These are phyloP conservation scores for Ochotona curzoniae DNA, from an alignment of 2,113 vertebrate genomes.

Conservation along the genomic window DNA sequence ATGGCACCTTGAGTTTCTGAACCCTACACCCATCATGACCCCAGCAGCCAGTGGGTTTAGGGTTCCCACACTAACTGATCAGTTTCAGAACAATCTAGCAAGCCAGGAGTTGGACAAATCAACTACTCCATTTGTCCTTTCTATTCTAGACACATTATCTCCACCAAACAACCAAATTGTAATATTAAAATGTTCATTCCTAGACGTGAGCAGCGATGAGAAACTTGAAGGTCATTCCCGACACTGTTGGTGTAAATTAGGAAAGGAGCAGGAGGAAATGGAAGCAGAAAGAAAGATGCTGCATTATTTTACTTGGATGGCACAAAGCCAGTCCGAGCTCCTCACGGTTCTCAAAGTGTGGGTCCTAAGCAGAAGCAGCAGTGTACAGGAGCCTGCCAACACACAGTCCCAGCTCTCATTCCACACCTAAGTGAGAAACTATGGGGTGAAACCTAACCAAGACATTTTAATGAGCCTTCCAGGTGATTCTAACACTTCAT, in stretches of 20 bases:
- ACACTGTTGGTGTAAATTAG: not conserved
- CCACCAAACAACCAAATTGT: not conserved
- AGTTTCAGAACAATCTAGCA: not conserved
- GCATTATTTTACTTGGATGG: not conserved
- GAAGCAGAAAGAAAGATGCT: not conserved
- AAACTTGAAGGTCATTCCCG: not conserved
- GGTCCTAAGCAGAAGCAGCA: not conserved
- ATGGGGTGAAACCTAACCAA: not conserved
- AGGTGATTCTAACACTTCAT: not conserved
- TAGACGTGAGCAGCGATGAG: not conserved
- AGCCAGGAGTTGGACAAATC: not conserved
- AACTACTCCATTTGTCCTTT: not conserved
- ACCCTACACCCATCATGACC: not conserved
- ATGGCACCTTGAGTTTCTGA: not conserved
- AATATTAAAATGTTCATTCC: too few relatives aligned
- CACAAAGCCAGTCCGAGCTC: not conserved
- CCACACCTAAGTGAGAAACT: not conserved
- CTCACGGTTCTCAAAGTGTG: not conserved
- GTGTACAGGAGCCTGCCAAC: not conserved
- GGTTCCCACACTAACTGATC: not conserved
- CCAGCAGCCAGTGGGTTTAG: not conserved
- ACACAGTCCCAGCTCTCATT: not conserved
- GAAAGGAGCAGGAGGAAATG: not conserved
- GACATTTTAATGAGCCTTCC: not conserved
- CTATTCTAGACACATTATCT: not conserved